These are phyloP conservation scores for Callaeas wilsoni DNA, from an alignment of 2,113 vertebrate species.

Conservation along the genomic window DNA sequence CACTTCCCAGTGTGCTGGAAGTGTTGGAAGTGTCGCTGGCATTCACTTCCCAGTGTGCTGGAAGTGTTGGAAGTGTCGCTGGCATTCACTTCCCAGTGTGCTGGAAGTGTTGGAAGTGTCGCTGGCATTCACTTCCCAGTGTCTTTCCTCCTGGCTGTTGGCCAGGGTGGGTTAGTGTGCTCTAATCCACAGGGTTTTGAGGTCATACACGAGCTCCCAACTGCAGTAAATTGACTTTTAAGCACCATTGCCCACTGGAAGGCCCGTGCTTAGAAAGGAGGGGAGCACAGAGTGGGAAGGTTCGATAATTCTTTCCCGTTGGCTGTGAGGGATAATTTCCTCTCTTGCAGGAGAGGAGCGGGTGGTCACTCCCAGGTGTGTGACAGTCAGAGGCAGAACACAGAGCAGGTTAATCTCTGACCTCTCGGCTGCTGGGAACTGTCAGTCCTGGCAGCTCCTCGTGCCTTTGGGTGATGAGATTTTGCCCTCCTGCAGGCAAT, in stretches of 20 bases:
- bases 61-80: fast-evolving
- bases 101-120: not conserved
- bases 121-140: not conserved
- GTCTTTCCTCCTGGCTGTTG: not conserved
- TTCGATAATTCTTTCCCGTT: fast-evolving
- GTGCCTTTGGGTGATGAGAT: not conserved
- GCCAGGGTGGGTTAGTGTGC: not conserved
- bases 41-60: too few relatives aligned
- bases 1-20: fast-evolving
- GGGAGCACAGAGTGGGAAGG: not conserved
- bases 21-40: not conserved
- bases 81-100: too few relatives aligned
- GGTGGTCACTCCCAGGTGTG: not conserved
- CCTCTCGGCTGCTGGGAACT: not conserved
- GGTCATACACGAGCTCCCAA: not conserved
- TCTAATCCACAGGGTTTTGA: fast-evolving
- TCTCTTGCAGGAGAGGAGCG: not conserved
- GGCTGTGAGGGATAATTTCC: not conserved
- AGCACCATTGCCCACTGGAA: not conserved
- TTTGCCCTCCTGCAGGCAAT: not conserved
- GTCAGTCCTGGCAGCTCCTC: not conserved
- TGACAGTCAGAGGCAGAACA: not conserved
- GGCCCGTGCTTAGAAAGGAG: fast-evolving
- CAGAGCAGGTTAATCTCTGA: not conserved
- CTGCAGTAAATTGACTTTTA: not conserved